Base-by-base conservation (phyloP, 2,888 invertebrate species). In the Tachystola acroxantha region DNA sequence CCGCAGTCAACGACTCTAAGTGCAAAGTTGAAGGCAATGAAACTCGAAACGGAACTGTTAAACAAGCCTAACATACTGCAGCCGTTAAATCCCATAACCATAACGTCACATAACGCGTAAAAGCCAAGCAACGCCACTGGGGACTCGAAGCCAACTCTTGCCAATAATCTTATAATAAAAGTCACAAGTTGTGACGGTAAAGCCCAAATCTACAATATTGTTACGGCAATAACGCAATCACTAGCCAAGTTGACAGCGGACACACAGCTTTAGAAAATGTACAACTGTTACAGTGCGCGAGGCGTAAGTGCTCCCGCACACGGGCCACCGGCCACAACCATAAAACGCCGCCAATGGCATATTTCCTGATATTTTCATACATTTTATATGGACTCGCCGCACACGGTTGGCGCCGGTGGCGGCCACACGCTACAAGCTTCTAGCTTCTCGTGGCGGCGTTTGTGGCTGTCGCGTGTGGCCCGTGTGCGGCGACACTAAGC, bases 191-290 rank as follows among this genome's bases (percentile, higher is more conserved):
- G 40, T 45, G 48, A 50, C 41, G 47, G 41, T 28, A 41, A 33
- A 46, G 41, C 49, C 49, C 46, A 55, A 55, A 54, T 50, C 46
- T 53, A 53, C 57, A 57, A 56, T 57, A 65, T 59, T 55, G 50
- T 41, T 40, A 36, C 38, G 45, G 50, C 48, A 46, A 46, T 61
- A 54, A 50, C 37, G 52, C 50, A 48, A 56, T 60, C 48, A 50
- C 40, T 30, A 32, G 36, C 33, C 1, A n/a, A n/a, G 2, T 24
- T 24, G 48, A 54, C 56, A 43, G 30, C 13, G 4, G 10, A 48
- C 42, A 46, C 39, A 62, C 48, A 3, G 53, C 1, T 14, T 1
- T 0, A 4, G 9, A 20, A n/a, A n/a, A n/a, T n/a, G n/a, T n/a
- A n/a, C n/a, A n/a, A n/a, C n/a, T n/a, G n/a, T n/a, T n/a, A n/a